phyloP scores from a whole-genome alignment of 2,113 vertebrate genomes.

The Rissa tridactyla region DNA sequence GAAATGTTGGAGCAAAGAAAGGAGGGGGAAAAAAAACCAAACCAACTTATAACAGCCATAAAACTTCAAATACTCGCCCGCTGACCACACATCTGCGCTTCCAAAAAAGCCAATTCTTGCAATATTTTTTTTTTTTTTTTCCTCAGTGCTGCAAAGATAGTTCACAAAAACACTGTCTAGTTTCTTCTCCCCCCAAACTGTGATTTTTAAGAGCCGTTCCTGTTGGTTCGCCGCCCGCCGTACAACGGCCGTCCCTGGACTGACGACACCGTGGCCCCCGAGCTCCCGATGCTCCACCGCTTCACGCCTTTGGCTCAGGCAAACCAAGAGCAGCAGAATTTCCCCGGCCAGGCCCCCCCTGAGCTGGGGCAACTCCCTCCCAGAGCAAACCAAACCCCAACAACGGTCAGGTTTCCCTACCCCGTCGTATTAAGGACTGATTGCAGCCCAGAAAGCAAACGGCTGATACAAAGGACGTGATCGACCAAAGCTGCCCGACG shows the following conservation, averaged over 20 bases:
- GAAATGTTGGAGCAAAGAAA: not conserved
- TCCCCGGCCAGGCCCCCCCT: not conserved
- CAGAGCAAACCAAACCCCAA: not conserved
- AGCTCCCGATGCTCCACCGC: not conserved
- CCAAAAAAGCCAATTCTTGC: not conserved
- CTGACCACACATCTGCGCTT: not conserved
- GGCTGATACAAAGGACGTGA: rapidly evolving
- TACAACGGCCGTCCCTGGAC: not conserved
- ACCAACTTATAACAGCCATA: not conserved
- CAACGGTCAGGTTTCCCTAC: rapidly evolving
- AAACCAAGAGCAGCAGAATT: not conserved
- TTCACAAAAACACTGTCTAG: conserved; percentile 20
- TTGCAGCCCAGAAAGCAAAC: not conserved
- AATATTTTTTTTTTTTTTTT: not conserved
- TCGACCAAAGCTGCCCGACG: not conserved
- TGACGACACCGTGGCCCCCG: rapidly evolving
- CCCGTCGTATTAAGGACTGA: not conserved
- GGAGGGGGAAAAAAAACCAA: no score
- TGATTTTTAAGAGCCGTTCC: rapidly evolving
- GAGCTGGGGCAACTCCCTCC: not conserved
- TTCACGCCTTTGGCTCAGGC: not conserved
- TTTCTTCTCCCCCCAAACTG: not conserved
- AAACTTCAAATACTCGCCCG: not conserved
- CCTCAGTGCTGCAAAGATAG: conserved; percentile 20
- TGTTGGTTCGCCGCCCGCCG: not conserved